phyloP scores from a whole-genome alignment of 2,888 invertebrate species.

The Pemphredon lugubris region DNA sequence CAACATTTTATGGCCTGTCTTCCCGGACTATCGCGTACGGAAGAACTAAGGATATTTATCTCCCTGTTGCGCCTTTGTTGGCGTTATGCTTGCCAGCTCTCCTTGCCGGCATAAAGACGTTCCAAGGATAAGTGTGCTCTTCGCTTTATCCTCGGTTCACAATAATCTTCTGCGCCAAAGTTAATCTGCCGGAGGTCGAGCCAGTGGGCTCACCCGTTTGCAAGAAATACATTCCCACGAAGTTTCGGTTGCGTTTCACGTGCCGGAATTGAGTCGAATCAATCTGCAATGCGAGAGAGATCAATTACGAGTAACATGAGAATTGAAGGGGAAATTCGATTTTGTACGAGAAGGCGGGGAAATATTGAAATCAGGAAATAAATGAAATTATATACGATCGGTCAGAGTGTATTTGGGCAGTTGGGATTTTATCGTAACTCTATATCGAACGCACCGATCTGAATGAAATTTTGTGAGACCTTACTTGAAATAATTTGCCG shows the following conservation, averaged over 20 bases:
- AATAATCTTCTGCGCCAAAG: constrained; percentile 12
- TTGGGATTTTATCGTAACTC: too few species aligned
- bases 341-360: too few species aligned
- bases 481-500: too few species aligned
- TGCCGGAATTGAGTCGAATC: not conserved
- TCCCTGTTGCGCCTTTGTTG: constrained; percentile 59
- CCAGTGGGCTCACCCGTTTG: constrained; percentile 62
- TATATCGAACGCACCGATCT: too few species aligned
- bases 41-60: constrained; percentile 49
- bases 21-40: constrained; percentile 15
- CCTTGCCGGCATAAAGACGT: constrained; percentile 68
- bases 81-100: constrained; percentile 45
- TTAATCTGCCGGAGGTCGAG: constrained; percentile 47
- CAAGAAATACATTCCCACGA: constrained; percentile 61
- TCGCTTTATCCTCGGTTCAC: constrained; percentile 14
- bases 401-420: too few species aligned
- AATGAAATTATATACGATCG: too few species aligned
- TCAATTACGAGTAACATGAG: too few species aligned
- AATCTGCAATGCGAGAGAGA: not conserved
- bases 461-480: too few species aligned
- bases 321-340: too few species aligned
- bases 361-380: too few species aligned
- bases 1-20: constrained; percentile 86
- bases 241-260: constrained; percentile 4
- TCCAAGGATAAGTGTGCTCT: constrained; percentile 7